Evolutionary conservation across 2,797 vertebrate species (phyloP).

Genomic region (Rhinatrema bivittatum): DNA sequence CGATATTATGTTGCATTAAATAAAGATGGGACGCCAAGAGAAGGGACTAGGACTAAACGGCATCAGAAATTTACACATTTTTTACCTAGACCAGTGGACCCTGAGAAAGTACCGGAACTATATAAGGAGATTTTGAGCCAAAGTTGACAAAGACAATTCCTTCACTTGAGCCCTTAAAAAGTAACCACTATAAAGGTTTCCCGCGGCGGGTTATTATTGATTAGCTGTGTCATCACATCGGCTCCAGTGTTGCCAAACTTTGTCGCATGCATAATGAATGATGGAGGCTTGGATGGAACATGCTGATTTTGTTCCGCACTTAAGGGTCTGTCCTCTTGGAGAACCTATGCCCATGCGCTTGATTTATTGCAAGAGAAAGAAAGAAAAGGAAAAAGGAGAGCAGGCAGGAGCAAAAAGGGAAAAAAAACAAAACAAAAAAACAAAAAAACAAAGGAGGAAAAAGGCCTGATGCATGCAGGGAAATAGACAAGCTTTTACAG

Average conservation of each 20-base stretch:
- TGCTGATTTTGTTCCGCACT: slow-evolving; percentile 66
- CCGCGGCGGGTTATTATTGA: slow-evolving; percentile 68
- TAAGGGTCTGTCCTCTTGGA: slow-evolving; percentile 59
- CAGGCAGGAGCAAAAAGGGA: slow-evolving; percentile 1
- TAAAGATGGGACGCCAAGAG: slow-evolving; percentile 89
- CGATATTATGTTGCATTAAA: slow-evolving; percentile 94
- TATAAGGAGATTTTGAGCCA: slow-evolving; percentile 95
- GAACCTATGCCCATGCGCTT: slow-evolving; percentile 57
- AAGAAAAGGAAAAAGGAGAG: slow-evolving; percentile 15
- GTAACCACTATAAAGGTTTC: slow-evolving; percentile 74
- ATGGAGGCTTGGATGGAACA: slow-evolving; percentile 69
- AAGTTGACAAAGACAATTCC: slow-evolving; percentile 83
- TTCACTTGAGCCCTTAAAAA: slow-evolving; percentile 75
- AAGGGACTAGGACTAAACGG: slow-evolving; percentile 86
- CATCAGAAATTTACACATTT: slow-evolving; percentile 98
- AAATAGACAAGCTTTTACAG: slow-evolving; percentile 67
- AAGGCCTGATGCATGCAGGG: slow-evolving; percentile 71
- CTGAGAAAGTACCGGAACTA: slow-evolving; percentile 91
- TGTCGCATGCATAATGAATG: slow-evolving; percentile 74
- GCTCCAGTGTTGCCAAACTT: slow-evolving; percentile 77
- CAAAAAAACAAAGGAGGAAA: slow-evolving; percentile 32
- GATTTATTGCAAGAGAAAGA: slow-evolving; percentile 46
- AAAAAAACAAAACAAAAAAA: slow-evolving; percentile 3
- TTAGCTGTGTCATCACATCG: slow-evolving; percentile 71
- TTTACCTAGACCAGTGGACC: slow-evolving; percentile 93